Conservation (phyloP, 2,797 vertebrate species). For the Hoplostethus mediterraneus region DNA sequence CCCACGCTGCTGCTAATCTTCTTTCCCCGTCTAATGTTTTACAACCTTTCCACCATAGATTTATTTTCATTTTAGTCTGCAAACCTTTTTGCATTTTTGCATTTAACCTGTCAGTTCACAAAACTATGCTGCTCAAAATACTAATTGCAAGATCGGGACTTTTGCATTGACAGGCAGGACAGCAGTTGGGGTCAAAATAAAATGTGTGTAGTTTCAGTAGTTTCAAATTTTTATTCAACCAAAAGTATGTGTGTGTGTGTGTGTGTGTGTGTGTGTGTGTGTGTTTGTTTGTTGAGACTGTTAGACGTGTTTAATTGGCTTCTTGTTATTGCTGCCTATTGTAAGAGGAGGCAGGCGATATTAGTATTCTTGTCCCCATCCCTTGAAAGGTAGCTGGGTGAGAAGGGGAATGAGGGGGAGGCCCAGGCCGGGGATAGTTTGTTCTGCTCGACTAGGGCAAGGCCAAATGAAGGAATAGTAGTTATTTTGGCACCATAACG, state of each 20-base stretch:
- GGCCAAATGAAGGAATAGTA: conserved; percentile 75
- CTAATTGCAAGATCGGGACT: too few species aligned
- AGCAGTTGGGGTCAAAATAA: not conserved
- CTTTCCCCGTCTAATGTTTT: too few species aligned
- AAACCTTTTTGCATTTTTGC: too few species aligned
- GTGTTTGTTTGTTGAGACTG: not conserved
- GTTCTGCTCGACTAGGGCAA: conserved; percentile 62
- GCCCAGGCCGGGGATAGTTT: conserved; percentile 45
- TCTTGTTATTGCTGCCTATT: conserved; percentile 56
- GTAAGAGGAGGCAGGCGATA: conserved; percentile 58
- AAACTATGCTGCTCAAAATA: too few species aligned
- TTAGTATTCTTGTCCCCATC: conserved; percentile 79
- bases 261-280: conserved; percentile 14
- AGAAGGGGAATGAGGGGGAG: conserved; percentile 30
- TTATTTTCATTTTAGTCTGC: too few species aligned
- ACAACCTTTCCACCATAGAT: too few species aligned
- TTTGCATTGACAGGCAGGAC: not conserved
- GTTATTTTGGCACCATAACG: conserved; percentile 72
- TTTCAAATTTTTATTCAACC: too few species aligned
- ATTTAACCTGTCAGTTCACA: too few species aligned
- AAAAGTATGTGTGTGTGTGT: not conserved
- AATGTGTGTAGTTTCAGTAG: too few species aligned
- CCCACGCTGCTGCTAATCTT: too few species aligned
- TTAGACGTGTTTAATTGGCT: conserved; percentile 33
- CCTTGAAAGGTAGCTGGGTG: conserved; percentile 65